phyloP scores from a whole-genome alignment of 2,797 vertebrate species.

The Sebastes ruberrimus region DNA sequence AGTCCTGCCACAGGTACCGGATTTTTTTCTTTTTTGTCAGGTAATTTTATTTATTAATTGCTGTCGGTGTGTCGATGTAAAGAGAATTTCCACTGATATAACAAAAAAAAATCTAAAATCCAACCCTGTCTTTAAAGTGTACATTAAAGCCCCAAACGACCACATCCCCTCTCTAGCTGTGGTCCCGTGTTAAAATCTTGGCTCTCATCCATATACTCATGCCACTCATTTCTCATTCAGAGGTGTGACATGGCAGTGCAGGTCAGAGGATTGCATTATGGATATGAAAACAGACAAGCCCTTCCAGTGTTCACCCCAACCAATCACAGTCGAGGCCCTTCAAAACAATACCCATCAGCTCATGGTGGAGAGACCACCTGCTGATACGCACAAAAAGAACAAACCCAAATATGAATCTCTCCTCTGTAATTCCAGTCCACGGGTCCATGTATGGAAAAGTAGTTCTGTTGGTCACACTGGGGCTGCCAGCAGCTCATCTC shows the following conservation, averaged over 20 bases:
- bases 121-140: neutral
- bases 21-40: no score
- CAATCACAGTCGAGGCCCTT: neutral
- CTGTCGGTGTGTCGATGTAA: no score
- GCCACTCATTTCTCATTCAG: neutral
- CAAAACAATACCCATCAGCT: slow-evolving; percentile 20
- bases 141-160: neutral
- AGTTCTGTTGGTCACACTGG: slow-evolving; percentile 40
- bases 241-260: slow-evolving; percentile 14
- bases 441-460: slow-evolving; percentile 48
- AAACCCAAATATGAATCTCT: slow-evolving; percentile 26
- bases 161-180: neutral
- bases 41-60: no score
- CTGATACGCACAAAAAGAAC: slow-evolving; percentile 19
- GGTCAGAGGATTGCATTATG: slow-evolving; percentile 8
- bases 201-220: slow-evolving; percentile 1
- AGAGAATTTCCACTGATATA: no score
- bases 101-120: no score
- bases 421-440: neutral
- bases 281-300: slow-evolving; percentile 4
- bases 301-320: neutral
- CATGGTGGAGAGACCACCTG: slow-evolving; percentile 18
- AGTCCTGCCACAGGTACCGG: no score
- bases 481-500: slow-evolving; percentile 60
- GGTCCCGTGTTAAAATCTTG: slow-evolving; percentile 12